phyloP scores from a whole-genome alignment of 2,797 vertebrate species.

The Semaprochilodus insignis region DNA sequence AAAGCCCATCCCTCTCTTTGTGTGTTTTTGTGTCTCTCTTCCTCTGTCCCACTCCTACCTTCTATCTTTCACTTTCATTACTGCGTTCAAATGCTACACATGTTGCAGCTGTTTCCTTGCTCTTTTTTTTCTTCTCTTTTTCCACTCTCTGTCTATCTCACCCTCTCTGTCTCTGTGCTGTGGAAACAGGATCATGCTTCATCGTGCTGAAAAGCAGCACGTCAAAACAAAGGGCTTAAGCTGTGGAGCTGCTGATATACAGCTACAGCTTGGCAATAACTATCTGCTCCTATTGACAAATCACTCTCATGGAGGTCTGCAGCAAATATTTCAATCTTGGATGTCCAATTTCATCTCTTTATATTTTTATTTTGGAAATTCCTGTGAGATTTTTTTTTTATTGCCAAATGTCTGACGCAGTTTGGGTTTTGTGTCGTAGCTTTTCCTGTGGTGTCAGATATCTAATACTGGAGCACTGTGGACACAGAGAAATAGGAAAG shows the following conservation, averaged over 20 bases:
- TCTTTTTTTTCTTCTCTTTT: not conserved
- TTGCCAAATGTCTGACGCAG: not conserved
- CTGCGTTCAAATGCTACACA: not conserved
- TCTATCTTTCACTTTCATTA: not conserved
- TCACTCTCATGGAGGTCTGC: not conserved
- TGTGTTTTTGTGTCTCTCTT: not conserved
- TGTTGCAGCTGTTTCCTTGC: not conserved
- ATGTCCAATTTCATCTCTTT: not conserved
- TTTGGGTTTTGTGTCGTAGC: not conserved
- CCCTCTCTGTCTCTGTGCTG: not conserved
- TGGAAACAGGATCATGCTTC: not conserved
- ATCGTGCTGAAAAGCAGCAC: not conserved
- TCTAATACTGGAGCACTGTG: no score
- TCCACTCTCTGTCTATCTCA: not conserved
- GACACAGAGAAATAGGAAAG: not conserved
- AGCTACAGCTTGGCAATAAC: not conserved
- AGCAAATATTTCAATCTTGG: not conserved
- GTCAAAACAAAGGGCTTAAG: conserved; percentile 9
- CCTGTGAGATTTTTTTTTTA: not conserved
- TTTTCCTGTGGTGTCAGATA: not conserved
- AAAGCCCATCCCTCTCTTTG: conserved; percentile 61
- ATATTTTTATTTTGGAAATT: not conserved
- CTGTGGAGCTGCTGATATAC: conserved; percentile 12
- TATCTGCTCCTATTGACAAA: not conserved
- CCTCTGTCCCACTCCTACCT: not conserved